Evolutionary conservation across 2,888 invertebrate genomes (phyloP).

Genomic region (Agapostemon virescens): DNA sequence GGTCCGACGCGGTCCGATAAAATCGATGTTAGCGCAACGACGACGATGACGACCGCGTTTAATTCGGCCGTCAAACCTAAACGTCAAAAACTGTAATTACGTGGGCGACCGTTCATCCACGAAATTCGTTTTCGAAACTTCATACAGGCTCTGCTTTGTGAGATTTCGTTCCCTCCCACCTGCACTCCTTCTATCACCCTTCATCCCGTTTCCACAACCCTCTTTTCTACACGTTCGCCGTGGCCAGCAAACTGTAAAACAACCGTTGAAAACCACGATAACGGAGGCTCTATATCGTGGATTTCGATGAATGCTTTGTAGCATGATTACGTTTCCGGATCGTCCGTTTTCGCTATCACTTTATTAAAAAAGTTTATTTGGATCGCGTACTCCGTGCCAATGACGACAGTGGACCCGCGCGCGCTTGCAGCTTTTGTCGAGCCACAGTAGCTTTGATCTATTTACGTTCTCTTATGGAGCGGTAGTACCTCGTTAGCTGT

Average conservation of each 20-base stretch:
- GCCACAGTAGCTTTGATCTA: neutral
- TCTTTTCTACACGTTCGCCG: slow-evolving; percentile 12
- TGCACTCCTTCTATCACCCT: neutral
- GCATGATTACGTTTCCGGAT: slow-evolving; percentile 36
- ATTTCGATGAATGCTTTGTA: slow-evolving; percentile 43
- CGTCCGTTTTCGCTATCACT: slow-evolving; percentile 29
- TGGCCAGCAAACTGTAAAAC: slow-evolving; percentile 48
- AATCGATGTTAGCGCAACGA: slow-evolving; percentile 19
- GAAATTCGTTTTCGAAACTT: slow-evolving; percentile 51
- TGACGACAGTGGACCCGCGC: neutral
- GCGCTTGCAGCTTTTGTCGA: neutral
- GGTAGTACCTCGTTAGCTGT: neutral
- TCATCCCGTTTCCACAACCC: neutral
- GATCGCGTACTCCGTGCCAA: neutral
- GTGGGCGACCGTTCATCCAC: slow-evolving; percentile 38
- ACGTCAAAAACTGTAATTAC: slow-evolving; percentile 56
- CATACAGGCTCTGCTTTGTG: slow-evolving; percentile 33
- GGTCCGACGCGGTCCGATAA: neutral
- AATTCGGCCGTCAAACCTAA: slow-evolving; percentile 52
- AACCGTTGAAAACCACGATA: slow-evolving; percentile 46
- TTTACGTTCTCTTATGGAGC: neutral
- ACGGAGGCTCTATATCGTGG: slow-evolving; percentile 15
- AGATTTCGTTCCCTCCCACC: slow-evolving; percentile 4
- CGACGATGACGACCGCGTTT: slow-evolving; percentile 19
- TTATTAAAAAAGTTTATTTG: slow-evolving; percentile 52